phyloP scores from a whole-genome alignment of 2,888 invertebrate species.

The Steinernema scapterisci region DNA sequence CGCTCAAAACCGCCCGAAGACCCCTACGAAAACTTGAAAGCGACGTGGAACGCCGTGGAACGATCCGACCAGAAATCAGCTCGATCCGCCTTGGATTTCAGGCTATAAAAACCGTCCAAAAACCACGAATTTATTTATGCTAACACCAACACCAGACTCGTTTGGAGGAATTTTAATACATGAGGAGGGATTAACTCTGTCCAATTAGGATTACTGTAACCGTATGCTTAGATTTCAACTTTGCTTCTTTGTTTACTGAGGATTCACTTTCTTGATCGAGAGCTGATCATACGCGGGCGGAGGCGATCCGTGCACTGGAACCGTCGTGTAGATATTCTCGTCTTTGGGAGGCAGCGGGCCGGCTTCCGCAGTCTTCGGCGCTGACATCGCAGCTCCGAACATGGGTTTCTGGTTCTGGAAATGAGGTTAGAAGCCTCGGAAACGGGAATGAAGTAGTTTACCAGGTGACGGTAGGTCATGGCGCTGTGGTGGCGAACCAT shows the following conservation, averaged over 20 bases:
- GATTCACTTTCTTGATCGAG: slow-evolving; percentile 20
- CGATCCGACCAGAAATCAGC: too few species aligned
- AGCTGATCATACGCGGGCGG: slow-evolving; percentile 20
- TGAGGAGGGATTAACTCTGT: background rate
- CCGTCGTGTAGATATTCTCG: slow-evolving; percentile 9
- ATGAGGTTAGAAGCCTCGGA: background rate
- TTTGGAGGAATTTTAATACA: background rate
- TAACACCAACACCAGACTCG: background rate
- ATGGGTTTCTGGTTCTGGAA: background rate
- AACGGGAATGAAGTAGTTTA: too few species aligned
- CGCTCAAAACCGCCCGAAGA: too few species aligned
- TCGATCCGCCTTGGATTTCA: too few species aligned
- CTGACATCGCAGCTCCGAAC: background rate
- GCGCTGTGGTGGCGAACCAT: slow-evolving; percentile 16
- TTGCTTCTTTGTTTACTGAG: background rate
- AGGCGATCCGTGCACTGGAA: slow-evolving; percentile 9
- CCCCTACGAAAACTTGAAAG: too few species aligned
- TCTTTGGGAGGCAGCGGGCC: background rate
- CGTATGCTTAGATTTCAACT: background rate
- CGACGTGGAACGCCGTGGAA: too few species aligned
- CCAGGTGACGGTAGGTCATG: slow-evolving; percentile 11
- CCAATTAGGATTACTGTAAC: background rate
- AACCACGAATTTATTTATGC: too few species aligned
- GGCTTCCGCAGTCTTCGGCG: background rate
- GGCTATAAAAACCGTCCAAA: too few species aligned